Base-by-base conservation (phyloP, 2,797 vertebrate species). In the Erethizon dorsatum region DNA sequence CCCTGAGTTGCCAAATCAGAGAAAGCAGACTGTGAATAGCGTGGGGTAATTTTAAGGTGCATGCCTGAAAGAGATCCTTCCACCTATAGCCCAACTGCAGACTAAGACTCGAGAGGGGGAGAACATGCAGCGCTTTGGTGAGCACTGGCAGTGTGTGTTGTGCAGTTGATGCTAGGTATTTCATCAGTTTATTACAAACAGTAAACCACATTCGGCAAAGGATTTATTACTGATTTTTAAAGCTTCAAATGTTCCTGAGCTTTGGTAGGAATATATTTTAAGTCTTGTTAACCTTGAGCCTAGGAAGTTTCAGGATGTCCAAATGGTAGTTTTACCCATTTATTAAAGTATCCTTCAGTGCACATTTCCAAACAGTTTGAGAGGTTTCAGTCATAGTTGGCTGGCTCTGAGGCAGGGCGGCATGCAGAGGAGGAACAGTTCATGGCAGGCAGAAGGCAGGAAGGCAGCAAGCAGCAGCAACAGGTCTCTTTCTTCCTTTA, bases 181-280 rank as follows among this genome's bases (percentile, higher is more conserved):
- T 85, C 33, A 87, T n/a, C 50, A 57, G 6, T 5, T 31, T 26
- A 14, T 41, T 28, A 61, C 63, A 7, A 90, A 14, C 0, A 2
- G 13, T 31, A 84, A 85, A 59, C 37, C 45, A 45, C 31, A 6
- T 6, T 77, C 33, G 87, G 65, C 47, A 71, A 57, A 11, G 54
- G 20, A 65, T 45, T 95, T 90, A 22, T 45, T 93, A 14, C 54
- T 87, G 28, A 80, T 33, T 31, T n/a, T 56, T 57, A 80, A 91
- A 75, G 47, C 17, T 85, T 91, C 78, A 89, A n/a, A 14, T 85
- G 67, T 7, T 50, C n/a, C 65, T 88, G 78, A 67, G 79, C 65
- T 92, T 93, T 57, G 41, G 41, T 73, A 90, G 69, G 57, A 80
- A 79, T 63, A 8, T 75, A 52, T 75, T 89, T 67, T 75, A 89